A percentile compares a stretch with the other conserved stretches of the same genome.
These are phyloP conservation scores for Sinocyclocheilus rhinocerous DNA, from an alignment of 2,113 vertebrate genomes.

Conservation along the genomic window DNA sequence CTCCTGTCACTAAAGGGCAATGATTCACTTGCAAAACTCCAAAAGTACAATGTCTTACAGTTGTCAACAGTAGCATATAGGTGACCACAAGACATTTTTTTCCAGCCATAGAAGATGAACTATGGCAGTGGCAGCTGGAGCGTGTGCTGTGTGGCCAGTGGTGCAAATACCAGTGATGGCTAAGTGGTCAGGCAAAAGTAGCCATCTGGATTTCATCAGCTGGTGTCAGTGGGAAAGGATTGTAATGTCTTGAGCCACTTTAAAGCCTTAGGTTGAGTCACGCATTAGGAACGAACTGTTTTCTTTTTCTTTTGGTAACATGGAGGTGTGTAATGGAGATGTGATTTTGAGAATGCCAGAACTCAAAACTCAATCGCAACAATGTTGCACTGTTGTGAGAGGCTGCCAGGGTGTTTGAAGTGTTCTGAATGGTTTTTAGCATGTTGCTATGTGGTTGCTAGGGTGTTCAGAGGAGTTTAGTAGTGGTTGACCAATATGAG, in stretches of 20 bases:
- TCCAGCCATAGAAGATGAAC: slow-evolving; percentile 1
- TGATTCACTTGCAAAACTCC: neutral
- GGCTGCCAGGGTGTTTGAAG: neutral
- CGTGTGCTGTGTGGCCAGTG: slow-evolving; percentile 7
- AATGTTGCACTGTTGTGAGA: neutral
- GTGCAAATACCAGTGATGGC: slow-evolving; percentile 11
- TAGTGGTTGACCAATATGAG: neutral
- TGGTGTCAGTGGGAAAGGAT: slow-evolving; percentile 26
- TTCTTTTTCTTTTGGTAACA: neutral
- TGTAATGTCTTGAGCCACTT: slow-evolving; percentile 19
- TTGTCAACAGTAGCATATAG: neutral
- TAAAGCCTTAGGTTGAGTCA: neutral
- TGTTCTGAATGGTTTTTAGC: neutral
- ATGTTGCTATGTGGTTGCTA: neutral
- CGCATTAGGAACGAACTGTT: neutral
- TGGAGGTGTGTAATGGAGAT: neutral
- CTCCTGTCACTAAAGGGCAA: slow-evolving; percentile 1
- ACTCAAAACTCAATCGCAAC: neutral
- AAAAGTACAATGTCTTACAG: neutral
- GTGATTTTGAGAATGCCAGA: neutral
- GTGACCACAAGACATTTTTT: slow-evolving; percentile 12
- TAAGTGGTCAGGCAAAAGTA: slow-evolving; percentile 26
- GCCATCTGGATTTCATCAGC: slow-evolving; percentile 30
- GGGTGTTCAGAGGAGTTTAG: neutral
- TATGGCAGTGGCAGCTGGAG: neutral